Conservation (phyloP, 2,888 invertebrate genomes). For the Synanthedon vespiformis region DNA sequence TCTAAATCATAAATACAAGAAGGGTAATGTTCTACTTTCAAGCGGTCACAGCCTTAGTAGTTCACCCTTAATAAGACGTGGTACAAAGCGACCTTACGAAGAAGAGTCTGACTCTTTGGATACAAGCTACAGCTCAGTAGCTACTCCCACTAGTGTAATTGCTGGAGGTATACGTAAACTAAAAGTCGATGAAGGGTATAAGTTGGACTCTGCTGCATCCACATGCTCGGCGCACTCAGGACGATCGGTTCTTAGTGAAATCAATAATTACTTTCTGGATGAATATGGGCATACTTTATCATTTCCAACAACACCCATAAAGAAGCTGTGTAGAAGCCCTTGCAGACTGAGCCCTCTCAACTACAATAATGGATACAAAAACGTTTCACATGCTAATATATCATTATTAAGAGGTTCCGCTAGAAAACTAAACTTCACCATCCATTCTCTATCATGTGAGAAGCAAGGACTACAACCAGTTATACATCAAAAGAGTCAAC, state of each 20-base stretch:
- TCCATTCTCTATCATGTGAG: constrained; percentile 50
- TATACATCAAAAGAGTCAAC: constrained; percentile 12
- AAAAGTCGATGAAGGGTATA: constrained; percentile 41
- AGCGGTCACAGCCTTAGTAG: neutral
- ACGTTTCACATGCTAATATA: neutral
- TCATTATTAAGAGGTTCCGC: constrained; percentile 30
- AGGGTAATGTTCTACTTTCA: neutral
- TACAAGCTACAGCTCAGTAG: constrained; percentile 21
- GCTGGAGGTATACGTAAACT: constrained; percentile 49
- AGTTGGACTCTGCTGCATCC: constrained; percentile 5
- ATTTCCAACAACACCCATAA: constrained; percentile 55
- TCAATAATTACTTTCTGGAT: constrained; percentile 14
- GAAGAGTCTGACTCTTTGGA: constrained; percentile 26
- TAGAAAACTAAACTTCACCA: constrained; percentile 44
- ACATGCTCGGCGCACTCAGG: neutral
- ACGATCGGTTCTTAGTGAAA: constrained; percentile 4
- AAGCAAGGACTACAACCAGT: constrained; percentile 31
- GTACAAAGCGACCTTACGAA: constrained; percentile 39
- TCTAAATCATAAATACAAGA: neutral
- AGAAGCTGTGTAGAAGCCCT: constrained; percentile 34
- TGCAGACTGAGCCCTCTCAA: constrained; percentile 26
- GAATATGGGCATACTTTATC: constrained; percentile 25
- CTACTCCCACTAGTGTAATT: constrained; percentile 54
- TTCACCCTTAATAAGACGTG: constrained; percentile 37
- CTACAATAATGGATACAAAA: constrained; percentile 1